These are phyloP conservation scores for Calliscelio sp. DNA, from an alignment of 2,888 invertebrate genomes.

Conservation along the genomic window DNA sequence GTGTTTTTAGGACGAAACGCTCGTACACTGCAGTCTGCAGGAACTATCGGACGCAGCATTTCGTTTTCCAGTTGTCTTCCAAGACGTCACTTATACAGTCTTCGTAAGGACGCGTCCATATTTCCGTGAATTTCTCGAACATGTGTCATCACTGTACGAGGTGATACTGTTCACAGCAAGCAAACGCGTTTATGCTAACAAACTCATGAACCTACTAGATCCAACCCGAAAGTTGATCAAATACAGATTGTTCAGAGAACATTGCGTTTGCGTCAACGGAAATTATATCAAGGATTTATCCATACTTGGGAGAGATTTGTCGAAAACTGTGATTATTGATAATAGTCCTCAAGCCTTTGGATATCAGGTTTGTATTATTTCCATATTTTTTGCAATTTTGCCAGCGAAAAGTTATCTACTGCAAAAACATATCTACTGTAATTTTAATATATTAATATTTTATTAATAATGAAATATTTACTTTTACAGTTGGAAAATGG, in stretches of 20 bases:
- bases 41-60: slow-evolving; percentile 97
- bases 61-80: slow-evolving; percentile 96
- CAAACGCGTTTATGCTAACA: slow-evolving; percentile 97
- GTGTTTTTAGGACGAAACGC: slow-evolving; percentile 93
- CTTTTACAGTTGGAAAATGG: slow-evolving; percentile 94
- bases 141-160: slow-evolving; percentile 94
- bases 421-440: too few species aligned
- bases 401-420: too few species aligned
- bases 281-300: slow-evolving; percentile 98
- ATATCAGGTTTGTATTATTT: too few species aligned
- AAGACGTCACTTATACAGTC: slow-evolving; percentile 95
- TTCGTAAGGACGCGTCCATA: slow-evolving; percentile 96
- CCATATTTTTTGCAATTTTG: too few species aligned
- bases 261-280: slow-evolving; percentile 97
- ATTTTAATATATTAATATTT: too few species aligned
- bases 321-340: slow-evolving; percentile 95
- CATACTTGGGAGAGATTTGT: slow-evolving; percentile 96
- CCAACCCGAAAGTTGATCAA: slow-evolving; percentile 95
- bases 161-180: slow-evolving; percentile 98
- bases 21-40: slow-evolving; percentile 97
- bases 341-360: slow-evolving; percentile 98
- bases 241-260: slow-evolving; percentile 97
- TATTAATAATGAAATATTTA: too few species aligned
- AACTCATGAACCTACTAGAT: slow-evolving; percentile 96
- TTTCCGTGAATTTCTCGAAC: slow-evolving; percentile 96